Evolutionary conservation across 2,888 invertebrate species (phyloP).

Genomic region (Steinernema hermaphroditum): DNA sequence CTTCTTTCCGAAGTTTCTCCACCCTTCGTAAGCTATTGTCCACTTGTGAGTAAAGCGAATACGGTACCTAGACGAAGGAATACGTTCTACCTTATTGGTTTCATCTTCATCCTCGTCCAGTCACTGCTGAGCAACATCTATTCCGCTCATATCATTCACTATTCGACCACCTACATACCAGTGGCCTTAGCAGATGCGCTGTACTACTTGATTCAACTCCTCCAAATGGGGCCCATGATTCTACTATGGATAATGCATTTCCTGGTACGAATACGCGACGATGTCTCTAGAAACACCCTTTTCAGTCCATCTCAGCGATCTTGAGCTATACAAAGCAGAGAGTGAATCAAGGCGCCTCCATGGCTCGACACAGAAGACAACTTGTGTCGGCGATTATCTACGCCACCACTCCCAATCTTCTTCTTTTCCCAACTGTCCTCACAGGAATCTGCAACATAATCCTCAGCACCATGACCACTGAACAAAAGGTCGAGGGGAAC

Average conservation of each 20-base stretch:
- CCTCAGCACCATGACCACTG: not conserved
- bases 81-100: not conserved
- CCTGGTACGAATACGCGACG: not conserved
- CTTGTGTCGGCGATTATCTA: not conserved
- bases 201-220: not conserved
- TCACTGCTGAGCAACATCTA: not conserved
- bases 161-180: too few relatives aligned
- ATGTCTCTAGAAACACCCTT: not conserved
- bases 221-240: not conserved
- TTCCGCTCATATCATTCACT: not conserved
- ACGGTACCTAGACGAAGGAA: not conserved
- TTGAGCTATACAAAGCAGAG: not conserved
- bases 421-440: not conserved
- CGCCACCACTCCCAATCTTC: not conserved
- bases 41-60: too few relatives aligned
- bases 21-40: not conserved
- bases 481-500: not conserved
- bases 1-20: not conserved
- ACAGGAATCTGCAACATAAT: not conserved
- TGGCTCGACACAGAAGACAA: not conserved
- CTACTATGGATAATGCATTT: not conserved
- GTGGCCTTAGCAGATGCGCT: not conserved
- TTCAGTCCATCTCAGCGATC: not conserved
- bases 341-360: not conserved
- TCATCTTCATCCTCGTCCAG: not conserved